Conservation (phyloP, 2,113 vertebrate genomes). For the Eonycteris spelaea region DNA sequence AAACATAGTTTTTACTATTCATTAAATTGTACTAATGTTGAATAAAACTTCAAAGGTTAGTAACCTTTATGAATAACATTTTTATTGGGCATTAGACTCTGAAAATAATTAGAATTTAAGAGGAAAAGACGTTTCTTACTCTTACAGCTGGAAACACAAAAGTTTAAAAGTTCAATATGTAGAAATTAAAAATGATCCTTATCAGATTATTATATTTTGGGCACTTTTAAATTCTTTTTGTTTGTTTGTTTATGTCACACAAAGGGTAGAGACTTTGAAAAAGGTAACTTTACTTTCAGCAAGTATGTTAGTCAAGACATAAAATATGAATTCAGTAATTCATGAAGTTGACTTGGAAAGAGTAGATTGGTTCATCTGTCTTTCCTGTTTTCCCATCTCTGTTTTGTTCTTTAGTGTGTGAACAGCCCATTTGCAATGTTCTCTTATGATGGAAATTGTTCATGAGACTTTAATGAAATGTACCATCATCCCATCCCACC, state of each 20-base stretch:
- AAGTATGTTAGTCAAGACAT: not conserved
- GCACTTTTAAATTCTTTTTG: not conserved
- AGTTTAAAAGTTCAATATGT: not conserved
- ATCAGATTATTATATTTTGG: not conserved
- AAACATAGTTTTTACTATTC: not conserved
- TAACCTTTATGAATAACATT: not conserved
- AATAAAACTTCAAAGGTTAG: not conserved
- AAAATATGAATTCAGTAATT: constrained; percentile 13
- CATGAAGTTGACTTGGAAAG: not conserved
- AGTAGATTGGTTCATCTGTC: not conserved
- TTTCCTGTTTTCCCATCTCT: not conserved
- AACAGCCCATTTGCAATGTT: not conserved
- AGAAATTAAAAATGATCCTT: constrained; percentile 25
- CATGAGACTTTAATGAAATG: not conserved
- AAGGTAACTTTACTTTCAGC: not conserved
- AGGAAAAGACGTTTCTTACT: not conserved
- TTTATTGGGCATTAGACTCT: not conserved
- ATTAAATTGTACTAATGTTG: not conserved
- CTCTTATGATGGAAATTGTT: not conserved
- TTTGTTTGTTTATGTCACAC: not conserved
- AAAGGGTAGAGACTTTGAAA: not conserved
- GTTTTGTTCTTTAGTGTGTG: not conserved
- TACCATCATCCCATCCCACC: not conserved
- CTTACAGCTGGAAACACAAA: not conserved
- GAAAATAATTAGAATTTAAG: not conserved